phyloP scores from a whole-genome alignment of 2,888 invertebrate species.

The Diarsia mendica region DNA sequence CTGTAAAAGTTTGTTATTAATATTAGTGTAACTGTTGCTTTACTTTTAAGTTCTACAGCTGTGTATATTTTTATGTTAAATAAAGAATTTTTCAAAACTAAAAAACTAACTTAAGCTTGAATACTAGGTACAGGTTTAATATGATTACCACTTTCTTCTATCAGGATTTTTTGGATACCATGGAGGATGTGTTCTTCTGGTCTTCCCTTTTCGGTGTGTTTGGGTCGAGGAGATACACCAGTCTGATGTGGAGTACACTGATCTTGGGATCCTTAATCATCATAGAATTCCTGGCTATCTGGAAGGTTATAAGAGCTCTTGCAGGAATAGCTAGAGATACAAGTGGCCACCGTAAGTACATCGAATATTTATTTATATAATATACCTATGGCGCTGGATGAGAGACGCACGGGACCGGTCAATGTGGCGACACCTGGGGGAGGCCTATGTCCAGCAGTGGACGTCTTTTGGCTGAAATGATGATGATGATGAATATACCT shows the following conservation, averaged over 20 bases:
- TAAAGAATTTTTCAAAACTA: too few relatives aligned
- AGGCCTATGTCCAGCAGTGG: too few relatives aligned
- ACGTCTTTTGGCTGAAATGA: too few relatives aligned
- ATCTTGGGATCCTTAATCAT: conserved; percentile 67
- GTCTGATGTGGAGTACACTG: conserved; percentile 72
- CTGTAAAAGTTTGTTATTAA: too few relatives aligned
- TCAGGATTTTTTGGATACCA: conserved; percentile 75
- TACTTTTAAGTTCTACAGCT: too few relatives aligned
- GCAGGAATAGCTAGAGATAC: conserved; percentile 77
- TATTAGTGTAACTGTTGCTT: too few relatives aligned
- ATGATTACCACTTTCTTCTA: background rate
- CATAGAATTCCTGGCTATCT: conserved; percentile 73
- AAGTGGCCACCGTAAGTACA: conserved; percentile 74
- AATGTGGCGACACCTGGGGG: too few relatives aligned
- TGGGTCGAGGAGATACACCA: conserved; percentile 66
- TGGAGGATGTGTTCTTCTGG: conserved; percentile 72
- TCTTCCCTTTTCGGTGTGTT: conserved; percentile 76
- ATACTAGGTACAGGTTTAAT: background rate
- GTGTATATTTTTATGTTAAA: too few relatives aligned
- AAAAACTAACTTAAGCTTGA: too few relatives aligned
- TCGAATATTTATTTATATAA: background rate
- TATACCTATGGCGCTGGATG: too few relatives aligned
- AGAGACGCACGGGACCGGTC: too few relatives aligned
- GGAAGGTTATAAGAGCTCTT: conserved; percentile 79
- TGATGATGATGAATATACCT: too few relatives aligned